These are phyloP conservation scores for Eidolon helvum DNA, from an alignment of 2,113 vertebrate genomes.

Conservation along the genomic window DNA sequence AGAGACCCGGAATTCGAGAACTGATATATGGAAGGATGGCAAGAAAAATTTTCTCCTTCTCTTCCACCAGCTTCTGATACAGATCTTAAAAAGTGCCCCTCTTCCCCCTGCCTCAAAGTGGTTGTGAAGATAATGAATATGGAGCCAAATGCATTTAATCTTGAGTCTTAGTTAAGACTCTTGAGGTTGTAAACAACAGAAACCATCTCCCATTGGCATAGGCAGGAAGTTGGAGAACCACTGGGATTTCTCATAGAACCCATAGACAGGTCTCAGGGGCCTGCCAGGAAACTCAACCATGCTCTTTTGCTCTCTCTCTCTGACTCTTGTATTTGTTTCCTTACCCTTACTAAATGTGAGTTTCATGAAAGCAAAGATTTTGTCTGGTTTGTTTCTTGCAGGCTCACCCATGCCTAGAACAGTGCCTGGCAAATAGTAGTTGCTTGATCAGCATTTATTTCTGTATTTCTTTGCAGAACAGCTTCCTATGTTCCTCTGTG, in stretches of 20 bases:
- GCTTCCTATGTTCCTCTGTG: neutral
- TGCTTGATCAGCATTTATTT: neutral
- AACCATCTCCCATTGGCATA: neutral
- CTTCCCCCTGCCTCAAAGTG: neutral
- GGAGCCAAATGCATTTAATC: fast-evolving
- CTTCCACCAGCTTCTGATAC: neutral
- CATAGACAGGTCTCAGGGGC: neutral
- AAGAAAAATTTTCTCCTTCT: neutral
- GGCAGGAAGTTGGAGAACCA: neutral
- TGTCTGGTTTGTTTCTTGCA: neutral
- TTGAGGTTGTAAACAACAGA: neutral
- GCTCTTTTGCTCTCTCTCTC: neutral
- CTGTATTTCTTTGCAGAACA: neutral
- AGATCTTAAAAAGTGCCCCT: neutral
- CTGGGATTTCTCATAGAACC: neutral
- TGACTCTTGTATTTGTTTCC: neutral
- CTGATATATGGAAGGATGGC: neutral
- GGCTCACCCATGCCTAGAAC: neutral
- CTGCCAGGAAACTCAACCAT: neutral
- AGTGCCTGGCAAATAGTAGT: neutral
- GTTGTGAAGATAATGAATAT: neutral
- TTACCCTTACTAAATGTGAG: neutral
- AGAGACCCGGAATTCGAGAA: neutral
- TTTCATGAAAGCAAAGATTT: neutral
- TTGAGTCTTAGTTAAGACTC: neutral